Evolutionary conservation across 2,797 vertebrate genomes (phyloP), one percentile per base, ranked within the genome.

Genomic region (Lepilemur ruficaudatus): DNA sequence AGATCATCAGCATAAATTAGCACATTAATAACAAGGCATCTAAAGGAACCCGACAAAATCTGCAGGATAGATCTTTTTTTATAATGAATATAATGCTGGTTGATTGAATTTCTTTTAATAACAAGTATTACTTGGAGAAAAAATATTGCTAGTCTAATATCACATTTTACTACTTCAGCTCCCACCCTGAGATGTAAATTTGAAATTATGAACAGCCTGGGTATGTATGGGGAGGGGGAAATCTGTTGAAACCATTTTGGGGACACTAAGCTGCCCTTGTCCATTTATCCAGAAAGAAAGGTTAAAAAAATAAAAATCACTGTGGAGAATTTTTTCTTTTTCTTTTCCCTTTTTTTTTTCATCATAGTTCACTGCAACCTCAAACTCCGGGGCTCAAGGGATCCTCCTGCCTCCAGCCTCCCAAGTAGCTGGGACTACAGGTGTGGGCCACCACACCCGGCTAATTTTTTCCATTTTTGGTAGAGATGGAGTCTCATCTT

Each of bases 1-100:
- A 96, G 59, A 95, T 85, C 86, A 93, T 79, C 89, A 96, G 94
- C 89, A 97, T 97, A 96, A 95, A 97, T 97, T 95, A 97, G 72
- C 82, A 96, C 73, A 91, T 85, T 81, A 95, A 95, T 96, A 91
- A 92, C 7, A 72, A 91, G 70, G 78, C 72, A 41, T 84, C 80
- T 65, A 75, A 80, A 95, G 63, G 23, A 97, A 48, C 20, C 80
- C 92, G 63, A 86, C 73, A 94, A 86, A 97, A 76, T 70, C 88
- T 76, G 46, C 86, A 95, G 43, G 65, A 73, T n/a, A 73, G 20
- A 90, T 72, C 35, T 94, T 78, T 93, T 91, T 93, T 84, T 61
- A 48, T 91, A 84, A 92, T 1, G 25, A 95, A 95, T 76, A 80
- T 41, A 94, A 91, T 81, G 57, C 32, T 81, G 8, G 65, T 95